Evolutionary conservation across 2,113 vertebrate species (phyloP), one percentile per base, ranked within the genome.

Genomic region (Chaetops frenatus): DNA sequence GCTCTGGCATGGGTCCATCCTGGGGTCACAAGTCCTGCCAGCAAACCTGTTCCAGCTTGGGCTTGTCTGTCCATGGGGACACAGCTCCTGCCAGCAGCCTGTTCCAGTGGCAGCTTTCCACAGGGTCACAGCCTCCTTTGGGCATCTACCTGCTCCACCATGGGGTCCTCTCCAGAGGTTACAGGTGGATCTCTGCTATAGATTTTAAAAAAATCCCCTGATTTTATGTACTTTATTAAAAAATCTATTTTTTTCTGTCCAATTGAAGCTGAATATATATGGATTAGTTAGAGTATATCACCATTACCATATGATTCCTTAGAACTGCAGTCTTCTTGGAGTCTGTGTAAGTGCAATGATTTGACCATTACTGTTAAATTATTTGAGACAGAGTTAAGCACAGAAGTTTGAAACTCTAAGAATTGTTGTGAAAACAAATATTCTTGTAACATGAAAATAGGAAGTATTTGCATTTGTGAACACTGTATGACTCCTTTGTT

Each of bases 1-100:
- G 47, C 22, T n/a, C 40, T 54, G 70, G 9, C 0, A 0, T 29
- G 27, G 6, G 8, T 5, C 14, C 31, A 20, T 20, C 28, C 5
- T 2, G 8, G 24, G 16, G 19, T 42, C 36, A 51, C 36, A 14
- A n/a, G 7, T 36, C 45, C 22, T 33, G 53, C 11, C 25, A 44
- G 13, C 5, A 35, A 77, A 62, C 29, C n/a, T 54, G n/a, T n/a
- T 61, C 24, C n/a, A 76, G 12, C 8, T 4, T 25, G 51, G 60
- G 20, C 20, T 42, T 3, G 0, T 22, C 27, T 58, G 11, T 21
- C 48, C 11, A 1, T 10, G 10, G 12, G 8, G 40, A 42, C 42
- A 48, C 25, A 65, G 25, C 11, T 53, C 27, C 20, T 35, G 11
- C 20, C 38, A 58, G 17, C 21, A 72, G 6, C 21, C 25, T 67